phyloP scores from a whole-genome alignment of 2,113 vertebrate genomes.

The Phylloscopus trochilus region DNA sequence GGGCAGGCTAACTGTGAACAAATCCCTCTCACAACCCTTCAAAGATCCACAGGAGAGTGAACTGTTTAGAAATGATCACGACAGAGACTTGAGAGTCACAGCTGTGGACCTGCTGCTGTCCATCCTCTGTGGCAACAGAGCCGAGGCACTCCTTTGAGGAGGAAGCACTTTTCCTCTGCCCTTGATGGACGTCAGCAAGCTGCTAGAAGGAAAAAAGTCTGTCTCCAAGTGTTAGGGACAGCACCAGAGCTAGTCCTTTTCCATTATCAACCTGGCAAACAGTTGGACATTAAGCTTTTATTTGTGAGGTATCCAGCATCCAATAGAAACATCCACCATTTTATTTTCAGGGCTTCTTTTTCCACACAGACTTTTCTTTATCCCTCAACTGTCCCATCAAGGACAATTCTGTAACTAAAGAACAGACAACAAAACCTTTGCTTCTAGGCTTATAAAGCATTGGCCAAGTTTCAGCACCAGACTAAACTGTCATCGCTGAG shows the following conservation, averaged over 20 bases:
- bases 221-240: background rate
- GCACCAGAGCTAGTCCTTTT: background rate
- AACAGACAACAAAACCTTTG: conserved; percentile 33
- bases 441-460: background rate
- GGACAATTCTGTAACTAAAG: background rate
- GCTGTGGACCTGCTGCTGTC: background rate
- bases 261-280: background rate
- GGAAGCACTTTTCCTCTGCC: background rate
- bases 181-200: background rate
- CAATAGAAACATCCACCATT: background rate
- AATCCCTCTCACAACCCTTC: background rate
- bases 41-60: background rate
- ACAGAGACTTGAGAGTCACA: background rate
- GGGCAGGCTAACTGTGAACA: background rate
- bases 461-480: conserved; percentile 38
- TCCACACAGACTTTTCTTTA: background rate
- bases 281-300: background rate
- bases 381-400: background rate
- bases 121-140: background rate
- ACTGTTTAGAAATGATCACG: background rate
- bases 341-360: background rate
- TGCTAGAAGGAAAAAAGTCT: background rate
- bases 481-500: background rate
- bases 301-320: background rate
- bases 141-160: background rate